Evolutionary conservation across 2,113 vertebrate species (phyloP).

Genomic region (Seriola quinqueradiata): DNA sequence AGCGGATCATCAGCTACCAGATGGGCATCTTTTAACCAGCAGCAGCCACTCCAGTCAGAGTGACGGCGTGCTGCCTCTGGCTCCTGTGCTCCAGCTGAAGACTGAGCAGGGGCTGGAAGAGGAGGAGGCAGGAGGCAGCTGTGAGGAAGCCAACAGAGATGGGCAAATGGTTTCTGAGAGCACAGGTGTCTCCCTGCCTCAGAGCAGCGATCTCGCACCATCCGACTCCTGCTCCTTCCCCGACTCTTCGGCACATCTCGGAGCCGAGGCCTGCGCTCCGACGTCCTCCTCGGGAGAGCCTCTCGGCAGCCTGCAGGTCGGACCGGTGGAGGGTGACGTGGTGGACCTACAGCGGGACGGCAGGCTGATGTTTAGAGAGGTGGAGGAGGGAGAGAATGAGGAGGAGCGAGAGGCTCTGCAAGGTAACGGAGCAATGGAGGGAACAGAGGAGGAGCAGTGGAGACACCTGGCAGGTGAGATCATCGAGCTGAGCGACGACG

Average conservation of each 20-base stretch:
- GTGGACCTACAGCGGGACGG: conserved; percentile 42
- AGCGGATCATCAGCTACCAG: conserved; percentile 42
- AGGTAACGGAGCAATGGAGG: conserved; percentile 71
- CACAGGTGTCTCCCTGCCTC: conserved; percentile 24
- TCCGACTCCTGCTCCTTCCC: conserved; percentile 61
- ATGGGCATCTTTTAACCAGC: conserved; percentile 20
- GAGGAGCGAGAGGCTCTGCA: conserved; percentile 82
- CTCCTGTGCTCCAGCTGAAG: conserved; percentile 73
- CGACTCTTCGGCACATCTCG: conserved; percentile 73
- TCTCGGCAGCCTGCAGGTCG: conserved; percentile 59
- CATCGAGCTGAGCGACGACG: conserved; percentile 95
- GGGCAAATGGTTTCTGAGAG: conserved; percentile 41
- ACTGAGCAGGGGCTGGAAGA: conserved; percentile 70
- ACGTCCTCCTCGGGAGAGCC: conserved; percentile 72
- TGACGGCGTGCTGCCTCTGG: conserved; percentile 22
- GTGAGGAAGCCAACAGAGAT: conserved; percentile 24
- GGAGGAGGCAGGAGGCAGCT: conserved; percentile 23
- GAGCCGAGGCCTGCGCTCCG: conserved; percentile 59
- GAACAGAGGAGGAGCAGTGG: conserved; percentile 86
- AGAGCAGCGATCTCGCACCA: conserved; percentile 20
- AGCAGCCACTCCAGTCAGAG: neutral
- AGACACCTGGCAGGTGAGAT: conserved; percentile 89
- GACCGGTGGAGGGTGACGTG: conserved; percentile 36
- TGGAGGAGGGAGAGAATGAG: conserved; percentile 34
- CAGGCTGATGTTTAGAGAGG: conserved; percentile 81